Evolutionary conservation across 2,888 invertebrate genomes (phyloP), one percentile per base, ranked within the genome.

Genomic region (Trissolcus japonicus): DNA sequence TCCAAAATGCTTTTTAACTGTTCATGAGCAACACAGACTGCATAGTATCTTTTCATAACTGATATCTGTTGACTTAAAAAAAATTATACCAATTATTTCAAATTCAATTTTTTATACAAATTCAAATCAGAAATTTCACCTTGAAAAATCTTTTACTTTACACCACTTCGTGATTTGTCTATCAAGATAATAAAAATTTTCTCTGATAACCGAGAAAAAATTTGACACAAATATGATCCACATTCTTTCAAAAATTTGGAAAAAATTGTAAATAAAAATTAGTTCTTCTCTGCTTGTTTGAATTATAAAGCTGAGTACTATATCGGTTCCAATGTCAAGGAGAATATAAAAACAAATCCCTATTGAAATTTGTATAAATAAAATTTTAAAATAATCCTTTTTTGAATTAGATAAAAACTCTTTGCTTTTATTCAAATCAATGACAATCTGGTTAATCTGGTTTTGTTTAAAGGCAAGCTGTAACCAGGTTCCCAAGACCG

Each of bases 401-500:
- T 48, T 16, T 16, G 43, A 54, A 11, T 50, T 41, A 4, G 6
- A 9, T 11, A 7, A 9, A 29, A 16, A n/a, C 0, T 43, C 6
- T 7, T 35, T 35, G 35, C 21, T 40, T 19, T 40, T 61, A n/a
- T 63, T 57, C 2, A 57, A 13, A 6, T 41, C 11, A 0, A 11
- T 7, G 11, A 69, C 11, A 17, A 62, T 54, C 14, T 60, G 1
- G 2, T 41, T n/a, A n/a, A 69, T 46, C 11, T 76, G 11, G 0
- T 57, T 40, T 16, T 76, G 75, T 0, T 56, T 54, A 3, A 65
- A 60, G 9, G 60, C 69, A 35, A 76, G n/a, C 3, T 69, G 55
- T n/a, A 76, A 14, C 63, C 63, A 76, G 16, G 60, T 60, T 13
- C 14, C 46, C 0, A 59, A 0, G 6, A 65, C n/a, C 0, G 69